Percentiles rank a stretch among this genome's conserved stretches.
phyloP scores from a whole-genome alignment of 2,113 vertebrate genomes.

The Otolemur garnettii region DNA sequence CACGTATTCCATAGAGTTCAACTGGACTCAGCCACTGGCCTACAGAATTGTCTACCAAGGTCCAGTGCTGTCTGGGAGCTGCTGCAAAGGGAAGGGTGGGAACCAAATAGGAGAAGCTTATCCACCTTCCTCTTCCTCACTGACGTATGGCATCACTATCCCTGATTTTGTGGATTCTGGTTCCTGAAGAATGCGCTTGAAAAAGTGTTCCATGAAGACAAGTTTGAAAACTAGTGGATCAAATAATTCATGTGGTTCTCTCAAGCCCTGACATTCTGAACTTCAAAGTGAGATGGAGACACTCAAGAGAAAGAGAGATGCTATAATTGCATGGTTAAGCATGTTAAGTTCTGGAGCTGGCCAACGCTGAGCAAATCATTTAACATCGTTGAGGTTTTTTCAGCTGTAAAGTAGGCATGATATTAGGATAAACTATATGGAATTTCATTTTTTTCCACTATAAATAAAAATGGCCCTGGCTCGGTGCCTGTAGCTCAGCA shows the following conservation, averaged over 20 bases:
- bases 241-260: background rate
- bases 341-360: background rate
- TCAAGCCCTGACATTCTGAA: background rate
- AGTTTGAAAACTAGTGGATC: background rate
- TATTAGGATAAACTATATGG: background rate
- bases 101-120: background rate
- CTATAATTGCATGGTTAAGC: background rate
- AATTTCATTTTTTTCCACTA: background rate
- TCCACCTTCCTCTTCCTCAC: background rate
- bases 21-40: background rate
- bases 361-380: constrained; percentile 1
- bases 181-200: background rate
- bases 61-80: background rate
- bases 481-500: no score
- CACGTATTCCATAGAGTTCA: background rate
- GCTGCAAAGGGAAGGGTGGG: background rate
- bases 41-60: background rate
- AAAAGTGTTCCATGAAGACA: background rate
- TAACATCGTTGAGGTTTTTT: background rate
- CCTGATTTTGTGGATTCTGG: background rate
- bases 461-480: background rate
- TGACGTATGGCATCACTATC: background rate
- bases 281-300: background rate
- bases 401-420: background rate
- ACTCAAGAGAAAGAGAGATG: background rate